These are phyloP conservation scores for Zaprionus obscuricornis DNA, from an alignment of 2,888 invertebrate species.

Conservation along the genomic window DNA sequence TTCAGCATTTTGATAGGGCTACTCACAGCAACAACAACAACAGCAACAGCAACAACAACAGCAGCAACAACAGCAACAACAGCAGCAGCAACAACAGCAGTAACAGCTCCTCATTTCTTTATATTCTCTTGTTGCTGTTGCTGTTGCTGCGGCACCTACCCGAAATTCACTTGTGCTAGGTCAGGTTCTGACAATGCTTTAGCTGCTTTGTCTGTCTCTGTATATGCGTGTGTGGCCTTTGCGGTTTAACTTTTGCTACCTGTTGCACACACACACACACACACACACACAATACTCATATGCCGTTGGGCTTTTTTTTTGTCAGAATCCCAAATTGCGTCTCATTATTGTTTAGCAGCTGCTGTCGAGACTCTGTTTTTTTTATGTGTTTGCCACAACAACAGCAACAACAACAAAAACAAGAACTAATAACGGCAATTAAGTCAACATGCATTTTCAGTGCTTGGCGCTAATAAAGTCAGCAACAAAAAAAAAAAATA, in stretches of 20 bases:
- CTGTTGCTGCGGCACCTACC: constrained; percentile 64
- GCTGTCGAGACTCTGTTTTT: constrained; percentile 29
- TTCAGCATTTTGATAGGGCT: constrained; percentile 53
- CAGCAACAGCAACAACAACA: neutral
- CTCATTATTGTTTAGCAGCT: constrained; percentile 68
- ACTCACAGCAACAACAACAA: too few species aligned
- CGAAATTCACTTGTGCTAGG: constrained; percentile 73
- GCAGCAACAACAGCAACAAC: too few species aligned
- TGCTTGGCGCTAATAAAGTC: constrained; percentile 65
- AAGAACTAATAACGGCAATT: constrained; percentile 71
- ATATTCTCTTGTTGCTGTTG: neutral
- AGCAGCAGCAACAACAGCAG: neutral
- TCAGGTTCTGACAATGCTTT: constrained; percentile 57
- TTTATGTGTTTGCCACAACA: neutral
- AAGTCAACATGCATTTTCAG: constrained; percentile 64
- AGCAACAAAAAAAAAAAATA: constrained; percentile 6
- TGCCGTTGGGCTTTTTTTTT: constrained; percentile 35
- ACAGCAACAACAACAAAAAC: constrained; percentile 8
- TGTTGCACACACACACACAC: constrained; percentile 63
- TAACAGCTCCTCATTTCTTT: constrained; percentile 42
- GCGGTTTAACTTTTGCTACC: constrained; percentile 66
- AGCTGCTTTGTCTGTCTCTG: constrained; percentile 21
- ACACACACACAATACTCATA: too few species aligned
- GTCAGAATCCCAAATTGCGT: constrained; percentile 41
- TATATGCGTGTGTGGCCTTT: constrained; percentile 62